Percentiles rank a stretch among this genome's conserved stretches.
These are phyloP conservation scores for Tricholauxania praeusta DNA, from an alignment of 2,888 invertebrate genomes.

Conservation along the genomic window DNA sequence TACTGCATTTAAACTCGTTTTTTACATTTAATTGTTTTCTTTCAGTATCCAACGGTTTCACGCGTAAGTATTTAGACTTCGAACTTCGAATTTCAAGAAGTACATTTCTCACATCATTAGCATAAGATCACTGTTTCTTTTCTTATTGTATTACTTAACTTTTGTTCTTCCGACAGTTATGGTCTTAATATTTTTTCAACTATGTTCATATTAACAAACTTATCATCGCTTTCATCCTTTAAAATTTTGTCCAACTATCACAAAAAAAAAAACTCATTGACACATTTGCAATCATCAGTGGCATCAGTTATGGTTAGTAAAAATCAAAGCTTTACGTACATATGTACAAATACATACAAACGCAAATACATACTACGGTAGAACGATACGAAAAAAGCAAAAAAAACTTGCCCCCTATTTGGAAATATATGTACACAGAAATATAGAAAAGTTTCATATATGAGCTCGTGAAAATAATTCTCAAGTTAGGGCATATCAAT, in stretches of 20 bases:
- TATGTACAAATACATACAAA: neutral
- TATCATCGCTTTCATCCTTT: slow-evolving; percentile 1
- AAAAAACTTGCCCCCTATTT: neutral
- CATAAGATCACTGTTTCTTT: neutral
- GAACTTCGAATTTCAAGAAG: slow-evolving; percentile 48
- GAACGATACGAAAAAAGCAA: neutral
- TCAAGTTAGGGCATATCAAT: no score
- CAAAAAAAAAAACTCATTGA: slow-evolving; percentile 8
- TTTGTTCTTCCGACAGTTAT: slow-evolving; percentile 12
- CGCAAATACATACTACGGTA: neutral
- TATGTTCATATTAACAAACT: slow-evolving; percentile 3
- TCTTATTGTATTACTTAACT: neutral
- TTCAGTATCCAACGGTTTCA: slow-evolving; percentile 45
- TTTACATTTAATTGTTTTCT: neutral
- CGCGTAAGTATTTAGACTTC: slow-evolving; percentile 35
- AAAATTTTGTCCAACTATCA: neutral
- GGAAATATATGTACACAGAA: no score
- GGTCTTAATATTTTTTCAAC: neutral
- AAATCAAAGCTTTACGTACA: neutral
- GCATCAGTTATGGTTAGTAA: slow-evolving; percentile 11
- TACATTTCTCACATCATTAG: slow-evolving; percentile 11
- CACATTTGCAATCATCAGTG: neutral
- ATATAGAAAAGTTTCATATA: no score
- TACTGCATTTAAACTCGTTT: no score
- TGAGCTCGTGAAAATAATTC: no score